Percentiles rank a stretch among this genome's conserved stretches.
Conservation (phyloP, 2,113 vertebrate species). For the Nestor notabilis region DNA sequence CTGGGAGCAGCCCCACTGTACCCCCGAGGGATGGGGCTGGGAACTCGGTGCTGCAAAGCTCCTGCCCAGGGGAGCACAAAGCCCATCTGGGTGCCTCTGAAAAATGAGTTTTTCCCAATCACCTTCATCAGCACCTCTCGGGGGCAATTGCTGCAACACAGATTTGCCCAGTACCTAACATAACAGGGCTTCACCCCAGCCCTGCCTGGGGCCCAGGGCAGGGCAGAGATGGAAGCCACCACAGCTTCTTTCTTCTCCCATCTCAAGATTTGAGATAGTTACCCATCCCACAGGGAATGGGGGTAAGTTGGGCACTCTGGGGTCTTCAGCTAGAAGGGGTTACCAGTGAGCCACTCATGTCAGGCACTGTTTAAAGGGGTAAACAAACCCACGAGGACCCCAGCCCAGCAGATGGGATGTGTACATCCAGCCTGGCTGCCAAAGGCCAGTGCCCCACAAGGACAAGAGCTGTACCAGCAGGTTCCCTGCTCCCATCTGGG, state of each 20-base stretch:
- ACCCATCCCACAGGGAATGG: not conserved
- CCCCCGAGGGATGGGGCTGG: not conserved
- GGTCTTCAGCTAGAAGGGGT: not conserved
- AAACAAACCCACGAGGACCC: not conserved
- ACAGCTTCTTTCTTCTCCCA: not conserved
- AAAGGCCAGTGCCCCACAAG: not conserved
- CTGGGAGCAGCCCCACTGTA: not conserved
- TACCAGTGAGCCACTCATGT: not conserved
- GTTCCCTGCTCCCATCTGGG: slow-evolving; percentile 38
- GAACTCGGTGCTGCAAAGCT: not conserved
- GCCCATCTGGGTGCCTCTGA: not conserved
- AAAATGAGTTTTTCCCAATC: not conserved
- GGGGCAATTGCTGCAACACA: not conserved
- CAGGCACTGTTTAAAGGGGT: not conserved
- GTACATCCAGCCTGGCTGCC: not conserved
- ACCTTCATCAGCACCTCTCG: not conserved
- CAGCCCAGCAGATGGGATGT: fast-evolving
- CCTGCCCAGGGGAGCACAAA: not conserved
- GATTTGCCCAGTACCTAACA: not conserved
- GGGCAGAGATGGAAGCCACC: not conserved
- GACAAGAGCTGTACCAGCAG: not conserved
- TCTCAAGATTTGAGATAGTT: not conserved
- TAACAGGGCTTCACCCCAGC: not conserved
- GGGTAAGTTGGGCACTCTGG: not conserved
- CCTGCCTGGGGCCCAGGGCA: not conserved